phyloP scores from a whole-genome alignment of 2,888 invertebrate genomes.

The Lepidocyrtoides sp. region DNA sequence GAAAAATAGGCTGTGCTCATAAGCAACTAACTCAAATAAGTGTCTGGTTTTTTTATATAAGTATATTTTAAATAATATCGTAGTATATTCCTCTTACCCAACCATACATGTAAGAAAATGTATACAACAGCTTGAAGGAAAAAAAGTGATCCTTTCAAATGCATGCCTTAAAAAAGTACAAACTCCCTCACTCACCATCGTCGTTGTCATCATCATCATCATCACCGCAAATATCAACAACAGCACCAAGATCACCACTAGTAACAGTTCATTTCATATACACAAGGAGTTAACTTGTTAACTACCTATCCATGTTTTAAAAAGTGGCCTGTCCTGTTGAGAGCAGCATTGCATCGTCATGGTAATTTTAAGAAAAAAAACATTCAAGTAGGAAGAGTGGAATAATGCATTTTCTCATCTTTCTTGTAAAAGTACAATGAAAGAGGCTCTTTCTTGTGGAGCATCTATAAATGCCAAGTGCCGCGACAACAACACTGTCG shows the following conservation, averaged over 20 bases:
- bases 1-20: slow-evolving; percentile 50
- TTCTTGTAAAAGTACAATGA: slow-evolving; percentile 55
- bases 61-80: neutral
- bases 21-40: slow-evolving; percentile 40
- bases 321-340: neutral
- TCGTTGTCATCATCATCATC: neutral
- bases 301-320: neutral
- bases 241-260: neutral
- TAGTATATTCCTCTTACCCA: neutral
- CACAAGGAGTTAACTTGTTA: neutral
- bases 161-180: slow-evolving; percentile 12
- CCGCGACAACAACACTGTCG: slow-evolving; percentile 49
- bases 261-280: neutral
- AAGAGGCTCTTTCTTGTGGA: slow-evolving; percentile 32
- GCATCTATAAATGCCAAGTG: slow-evolving; percentile 39
- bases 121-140: neutral
- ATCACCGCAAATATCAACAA: neutral
- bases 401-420: slow-evolving; percentile 67
- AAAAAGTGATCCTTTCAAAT: slow-evolving; percentile 34
- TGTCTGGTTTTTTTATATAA: slow-evolving; percentile 47
- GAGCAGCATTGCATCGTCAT: slow-evolving; percentile 36
- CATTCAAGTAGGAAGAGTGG: neutral
- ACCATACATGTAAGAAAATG: neutral
- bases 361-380: too few relatives aligned
- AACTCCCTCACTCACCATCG: slow-evolving; percentile 34